Conservation (phyloP, 2,797 vertebrate genomes). For the Pangasius larnaudii region DNA sequence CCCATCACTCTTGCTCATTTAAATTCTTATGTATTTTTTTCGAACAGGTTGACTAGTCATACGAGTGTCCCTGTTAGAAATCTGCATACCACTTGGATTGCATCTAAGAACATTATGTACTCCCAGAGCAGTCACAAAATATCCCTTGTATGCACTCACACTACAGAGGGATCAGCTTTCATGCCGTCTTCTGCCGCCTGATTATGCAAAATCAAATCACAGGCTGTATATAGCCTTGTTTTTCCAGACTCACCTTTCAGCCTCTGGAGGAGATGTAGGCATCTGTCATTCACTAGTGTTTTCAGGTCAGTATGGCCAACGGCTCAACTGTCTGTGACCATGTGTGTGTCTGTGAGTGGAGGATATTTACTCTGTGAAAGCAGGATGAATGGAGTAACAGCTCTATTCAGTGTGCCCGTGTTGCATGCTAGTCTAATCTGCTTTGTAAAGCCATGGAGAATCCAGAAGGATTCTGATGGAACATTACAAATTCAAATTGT, state of each 20-base stretch:
- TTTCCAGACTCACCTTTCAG: constrained; percentile 35
- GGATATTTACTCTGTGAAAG: constrained; percentile 57
- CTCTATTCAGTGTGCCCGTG: constrained; percentile 60
- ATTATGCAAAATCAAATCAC: constrained; percentile 58
- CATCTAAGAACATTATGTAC: constrained; percentile 10
- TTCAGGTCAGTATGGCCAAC: constrained; percentile 47
- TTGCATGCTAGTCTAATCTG: constrained; percentile 59
- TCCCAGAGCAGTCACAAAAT: not conserved
- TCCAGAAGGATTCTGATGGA: constrained; percentile 53
- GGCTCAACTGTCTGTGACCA: constrained; percentile 17
- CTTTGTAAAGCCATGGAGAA: constrained; percentile 58
- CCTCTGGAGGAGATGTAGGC: constrained; percentile 42
- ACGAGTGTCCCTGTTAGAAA: not conserved
- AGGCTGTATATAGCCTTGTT: constrained; percentile 36
- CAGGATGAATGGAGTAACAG: constrained; percentile 58
- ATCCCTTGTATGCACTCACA: not conserved
- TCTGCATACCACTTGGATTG: not conserved
- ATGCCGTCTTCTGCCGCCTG: constrained; percentile 41
- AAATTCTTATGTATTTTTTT: not conserved
- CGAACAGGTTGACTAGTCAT: not conserved
- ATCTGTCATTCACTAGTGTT: constrained; percentile 51
- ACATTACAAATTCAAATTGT: constrained; percentile 63
- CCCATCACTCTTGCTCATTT: no score
- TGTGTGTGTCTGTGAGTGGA: constrained; percentile 37
- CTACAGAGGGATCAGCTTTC: constrained; percentile 48